These are phyloP conservation scores for Lasioglossum figueresi DNA, from an alignment of 2,888 invertebrate species.

Conservation along the genomic window DNA sequence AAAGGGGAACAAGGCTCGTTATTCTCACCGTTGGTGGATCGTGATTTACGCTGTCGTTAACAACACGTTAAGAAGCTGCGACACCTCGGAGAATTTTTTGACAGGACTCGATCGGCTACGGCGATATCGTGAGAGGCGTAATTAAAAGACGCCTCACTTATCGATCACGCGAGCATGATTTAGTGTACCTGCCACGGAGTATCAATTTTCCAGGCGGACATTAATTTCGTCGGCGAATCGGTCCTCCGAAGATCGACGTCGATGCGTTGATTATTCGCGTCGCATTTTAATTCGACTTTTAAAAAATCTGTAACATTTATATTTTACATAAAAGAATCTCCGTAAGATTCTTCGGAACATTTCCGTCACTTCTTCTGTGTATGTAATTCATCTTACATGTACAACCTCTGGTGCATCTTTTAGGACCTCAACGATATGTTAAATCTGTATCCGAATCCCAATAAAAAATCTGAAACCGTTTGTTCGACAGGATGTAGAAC, in stretches of 20 bases:
- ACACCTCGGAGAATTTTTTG: conserved; percentile 57
- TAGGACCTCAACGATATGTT: no score
- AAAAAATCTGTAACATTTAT: no score
- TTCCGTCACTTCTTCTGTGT: no score
- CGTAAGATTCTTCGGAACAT: no score
- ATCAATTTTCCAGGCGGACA: conserved; percentile 16
- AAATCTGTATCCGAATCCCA: no score
- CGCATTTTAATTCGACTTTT: not conserved
- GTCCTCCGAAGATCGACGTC: not conserved
- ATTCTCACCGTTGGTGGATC: conserved; percentile 27
- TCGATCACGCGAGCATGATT: conserved; percentile 26
- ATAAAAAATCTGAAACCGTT: no score
- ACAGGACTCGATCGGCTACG: conserved; percentile 41
- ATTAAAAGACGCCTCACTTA: conserved; percentile 43
- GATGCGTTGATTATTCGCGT: not conserved
- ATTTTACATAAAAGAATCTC: no score
- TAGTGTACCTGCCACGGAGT: not conserved
- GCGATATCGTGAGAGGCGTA: conserved; percentile 20
- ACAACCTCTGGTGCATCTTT: no score
- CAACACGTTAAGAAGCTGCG: conserved; percentile 62
- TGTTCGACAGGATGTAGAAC: no score
- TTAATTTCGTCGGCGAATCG: not conserved
- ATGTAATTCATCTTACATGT: no score
- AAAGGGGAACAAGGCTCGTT: conserved; percentile 17
- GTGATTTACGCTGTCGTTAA: conserved; percentile 70